Evolutionary conservation across 2,888 invertebrate genomes (phyloP).

Genomic region (Hartigia nigra): DNA sequence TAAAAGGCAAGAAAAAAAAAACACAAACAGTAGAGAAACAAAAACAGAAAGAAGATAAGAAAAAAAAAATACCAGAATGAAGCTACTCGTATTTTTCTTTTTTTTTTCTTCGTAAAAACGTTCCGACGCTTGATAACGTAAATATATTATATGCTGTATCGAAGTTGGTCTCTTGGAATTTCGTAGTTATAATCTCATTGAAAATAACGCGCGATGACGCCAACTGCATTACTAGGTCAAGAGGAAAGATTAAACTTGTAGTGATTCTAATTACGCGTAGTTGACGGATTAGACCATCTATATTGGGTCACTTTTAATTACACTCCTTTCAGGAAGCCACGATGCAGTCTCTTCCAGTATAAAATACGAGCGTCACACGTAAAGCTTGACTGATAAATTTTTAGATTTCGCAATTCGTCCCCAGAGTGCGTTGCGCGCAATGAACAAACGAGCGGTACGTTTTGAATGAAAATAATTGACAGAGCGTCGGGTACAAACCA

Average conservation of each 20-base stretch:
- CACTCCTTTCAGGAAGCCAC: not conserved
- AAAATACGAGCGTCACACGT: not conserved
- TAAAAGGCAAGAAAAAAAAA: not conserved
- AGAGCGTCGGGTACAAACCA: not conserved
- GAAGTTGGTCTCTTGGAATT: not conserved
- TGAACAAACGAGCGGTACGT: not conserved
- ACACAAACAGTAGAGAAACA: not conserved
- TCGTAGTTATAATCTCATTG: not conserved
- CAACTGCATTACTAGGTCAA: not conserved
- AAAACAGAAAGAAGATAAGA: not conserved
- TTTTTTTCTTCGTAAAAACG: not conserved
- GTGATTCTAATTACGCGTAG: not conserved
- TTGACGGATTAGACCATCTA: not conserved
- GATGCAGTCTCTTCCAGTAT: not conserved
- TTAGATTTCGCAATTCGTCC: not conserved
- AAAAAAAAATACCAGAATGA: not conserved
- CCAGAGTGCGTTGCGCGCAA: not conserved
- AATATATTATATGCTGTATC: not conserved
- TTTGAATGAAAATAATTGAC: not conserved
- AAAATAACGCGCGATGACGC: not conserved
- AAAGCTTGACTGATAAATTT: not conserved
- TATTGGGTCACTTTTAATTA: not conserved
- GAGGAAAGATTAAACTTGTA: not conserved
- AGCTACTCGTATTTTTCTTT: not conserved
- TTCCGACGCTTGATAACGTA: not conserved